Evolutionary conservation across 1,140 invertebrate species (phyloP).

Genomic region (Trichonephila inaurata): DNA sequence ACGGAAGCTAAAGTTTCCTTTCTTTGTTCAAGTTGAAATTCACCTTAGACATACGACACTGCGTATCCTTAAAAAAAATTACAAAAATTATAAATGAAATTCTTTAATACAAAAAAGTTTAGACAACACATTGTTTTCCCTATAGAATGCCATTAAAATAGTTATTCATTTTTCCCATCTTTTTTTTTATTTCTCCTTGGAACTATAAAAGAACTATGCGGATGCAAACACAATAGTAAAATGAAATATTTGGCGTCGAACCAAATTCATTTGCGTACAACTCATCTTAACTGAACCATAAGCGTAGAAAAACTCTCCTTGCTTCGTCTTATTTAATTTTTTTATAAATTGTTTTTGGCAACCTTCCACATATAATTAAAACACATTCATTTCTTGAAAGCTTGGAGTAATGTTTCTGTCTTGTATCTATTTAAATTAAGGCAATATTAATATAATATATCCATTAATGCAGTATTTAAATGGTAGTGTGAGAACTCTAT

Average conservation of each 20-base stretch:
- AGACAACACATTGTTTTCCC: too few relatives aligned
- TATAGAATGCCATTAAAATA: too few relatives aligned
- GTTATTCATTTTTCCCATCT: too few relatives aligned
- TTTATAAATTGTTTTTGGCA: neutral
- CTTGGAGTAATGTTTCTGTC: neutral
- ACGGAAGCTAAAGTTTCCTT: too few relatives aligned
- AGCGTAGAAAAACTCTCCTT: neutral
- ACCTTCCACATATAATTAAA: neutral
- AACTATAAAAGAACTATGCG: neutral
- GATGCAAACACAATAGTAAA: neutral
- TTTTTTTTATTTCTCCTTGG: too few relatives aligned
- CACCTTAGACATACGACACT: too few relatives aligned
- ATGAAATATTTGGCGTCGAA: neutral
- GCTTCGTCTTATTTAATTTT: neutral
- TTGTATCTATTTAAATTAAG: neutral
- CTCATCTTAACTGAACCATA: neutral
- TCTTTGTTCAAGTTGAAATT: too few relatives aligned
- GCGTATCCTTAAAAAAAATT: too few relatives aligned
- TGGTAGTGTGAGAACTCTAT: neutral
- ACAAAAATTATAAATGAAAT: too few relatives aligned
- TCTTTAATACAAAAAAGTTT: too few relatives aligned
- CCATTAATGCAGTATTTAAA: neutral
- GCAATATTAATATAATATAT: neutral
- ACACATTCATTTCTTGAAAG: neutral
- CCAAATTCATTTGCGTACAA: neutral